Base-by-base conservation (phyloP, 1,140 invertebrate species). In the Idris sp. region DNA sequence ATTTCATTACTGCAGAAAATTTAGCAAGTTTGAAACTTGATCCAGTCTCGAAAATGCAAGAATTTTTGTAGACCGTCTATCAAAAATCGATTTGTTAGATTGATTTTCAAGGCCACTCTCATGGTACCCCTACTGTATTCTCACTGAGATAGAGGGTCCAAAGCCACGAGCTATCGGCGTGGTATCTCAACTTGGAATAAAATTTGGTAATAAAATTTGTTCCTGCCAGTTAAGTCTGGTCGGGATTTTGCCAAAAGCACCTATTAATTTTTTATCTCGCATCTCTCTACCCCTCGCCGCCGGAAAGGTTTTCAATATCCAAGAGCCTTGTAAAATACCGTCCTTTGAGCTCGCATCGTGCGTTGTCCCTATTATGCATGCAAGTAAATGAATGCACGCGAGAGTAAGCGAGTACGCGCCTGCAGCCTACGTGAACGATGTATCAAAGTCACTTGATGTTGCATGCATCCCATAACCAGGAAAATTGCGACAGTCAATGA, bases 181-280 rank as follows among this genome's bases (percentile, higher is more conserved):
- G 58, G 64, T 79, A 84, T 86, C 82, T 85, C 73, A 78, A 73
- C 69, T 77, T 75, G 65, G 75, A 84, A 83, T 82, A 83, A 83
- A 82, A 80, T 84, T 85, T 78, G 77, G 81, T 86, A 87, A 86
- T 87, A 87, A 87, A 87, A 87, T 87, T 86, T 85, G 81, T 86
- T 86, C 84, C 84, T 81, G 83, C 79, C 86, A 84, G 84, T 85
- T 83, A 84, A 79, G 76, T 69, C 75, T 53, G 77, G 74, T 72
- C 58, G 78, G 73, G 62, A 61, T 72, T 68, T 76, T 83, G 84
- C 86, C 86, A 86, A 86, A 85, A 85, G 83, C 81, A 78, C 71
- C 84, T 85, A 86, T 86, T 87, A 86, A 87, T 86, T 85, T 83
- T 85, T 86, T 87, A 87, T 87, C 85, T 81, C 40, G 14, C 56